Conservation (phyloP, 2,113 vertebrate species). For the Columba livia region DNA sequence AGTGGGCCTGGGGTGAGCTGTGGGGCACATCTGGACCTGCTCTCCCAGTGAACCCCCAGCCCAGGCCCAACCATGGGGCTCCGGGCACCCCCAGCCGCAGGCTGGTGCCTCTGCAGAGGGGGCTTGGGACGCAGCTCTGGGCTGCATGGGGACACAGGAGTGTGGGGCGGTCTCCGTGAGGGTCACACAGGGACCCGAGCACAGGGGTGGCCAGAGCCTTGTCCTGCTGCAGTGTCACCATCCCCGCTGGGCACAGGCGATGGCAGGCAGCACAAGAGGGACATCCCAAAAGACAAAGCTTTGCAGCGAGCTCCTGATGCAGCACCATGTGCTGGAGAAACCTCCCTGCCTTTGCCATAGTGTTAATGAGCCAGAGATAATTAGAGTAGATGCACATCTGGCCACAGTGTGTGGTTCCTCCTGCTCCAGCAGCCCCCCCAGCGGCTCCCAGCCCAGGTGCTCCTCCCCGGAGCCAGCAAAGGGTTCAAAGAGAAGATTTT, state of each 20-base stretch:
- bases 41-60: background rate
- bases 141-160: too few species aligned
- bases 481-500: background rate
- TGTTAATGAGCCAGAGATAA: slow-evolving; percentile 8
- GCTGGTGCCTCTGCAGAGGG: background rate
- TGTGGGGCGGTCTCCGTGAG: too few species aligned
- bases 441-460: background rate
- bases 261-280: too few species aligned
- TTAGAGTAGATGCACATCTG: slow-evolving; percentile 18
- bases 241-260: too few species aligned
- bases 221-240: too few species aligned
- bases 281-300: background rate
- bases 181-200: too few species aligned
- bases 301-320: background rate
- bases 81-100: background rate
- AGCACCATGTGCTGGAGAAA: background rate
- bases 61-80: background rate
- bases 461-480: background rate
- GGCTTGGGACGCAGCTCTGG: fast-evolving
- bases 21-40: background rate
- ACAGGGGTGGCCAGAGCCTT: too few species aligned
- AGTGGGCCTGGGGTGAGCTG: background rate
- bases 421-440: background rate
- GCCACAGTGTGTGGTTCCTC: background rate
- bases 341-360: background rate